Percentiles rank a stretch among this genome's conserved stretches.
phyloP scores from a whole-genome alignment of 2,888 invertebrate species.

The Epirrhoe tristata region DNA sequence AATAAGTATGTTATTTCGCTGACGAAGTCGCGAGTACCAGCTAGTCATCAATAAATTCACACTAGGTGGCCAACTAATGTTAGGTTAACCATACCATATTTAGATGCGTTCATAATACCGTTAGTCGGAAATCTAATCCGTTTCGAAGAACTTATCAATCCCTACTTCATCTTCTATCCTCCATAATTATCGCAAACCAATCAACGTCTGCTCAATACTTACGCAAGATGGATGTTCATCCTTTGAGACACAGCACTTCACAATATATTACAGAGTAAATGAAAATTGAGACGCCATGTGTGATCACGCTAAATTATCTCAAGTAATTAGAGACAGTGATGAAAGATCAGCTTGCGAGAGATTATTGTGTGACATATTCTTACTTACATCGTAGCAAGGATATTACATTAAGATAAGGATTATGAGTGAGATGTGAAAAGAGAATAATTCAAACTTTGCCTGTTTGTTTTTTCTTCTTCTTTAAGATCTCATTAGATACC shows the following conservation, averaged over 20 bases:
- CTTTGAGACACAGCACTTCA: slow-evolving; percentile 36
- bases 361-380: slow-evolving; percentile 31
- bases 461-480: too few relatives aligned
- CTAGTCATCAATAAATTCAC: too few relatives aligned
- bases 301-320: slow-evolving; percentile 46
- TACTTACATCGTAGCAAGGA: background rate
- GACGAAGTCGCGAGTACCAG: too few relatives aligned
- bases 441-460: background rate
- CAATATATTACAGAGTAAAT: slow-evolving; percentile 24
- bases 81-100: background rate
- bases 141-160: slow-evolving; percentile 12
- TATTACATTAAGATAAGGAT: slow-evolving; percentile 5
- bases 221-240: slow-evolving; percentile 47
- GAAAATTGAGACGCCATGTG: slow-evolving; percentile 43
- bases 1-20: too few relatives aligned
- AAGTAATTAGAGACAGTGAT: slow-evolving; percentile 53
- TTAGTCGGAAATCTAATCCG: slow-evolving; percentile 9
- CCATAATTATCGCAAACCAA: slow-evolving; percentile 49
- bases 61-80: background rate
- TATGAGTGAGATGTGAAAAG: slow-evolving; percentile 5
- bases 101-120: background rate
- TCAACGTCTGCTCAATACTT: slow-evolving; percentile 50
- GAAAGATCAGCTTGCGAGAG: slow-evolving; percentile 46
- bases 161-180: slow-evolving; percentile 13
- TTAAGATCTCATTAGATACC: too few relatives aligned